Conservation (phyloP, 2,888 invertebrate genomes). For the Drosophila flavopinicola region DNA sequence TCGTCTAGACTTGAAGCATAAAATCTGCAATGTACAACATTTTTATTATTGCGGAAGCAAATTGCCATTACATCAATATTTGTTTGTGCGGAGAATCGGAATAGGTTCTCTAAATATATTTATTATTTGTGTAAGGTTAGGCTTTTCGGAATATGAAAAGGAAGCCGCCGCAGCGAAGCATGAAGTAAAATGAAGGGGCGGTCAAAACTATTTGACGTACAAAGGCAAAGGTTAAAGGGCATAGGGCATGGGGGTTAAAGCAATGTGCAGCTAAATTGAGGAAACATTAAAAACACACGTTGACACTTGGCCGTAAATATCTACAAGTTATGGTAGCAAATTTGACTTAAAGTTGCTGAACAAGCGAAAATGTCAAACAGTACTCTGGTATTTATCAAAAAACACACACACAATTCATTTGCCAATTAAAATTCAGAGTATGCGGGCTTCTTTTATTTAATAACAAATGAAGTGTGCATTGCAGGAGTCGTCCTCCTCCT, state of each 20-base stretch:
- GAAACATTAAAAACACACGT: conserved; percentile 32
- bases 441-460: conserved; percentile 41
- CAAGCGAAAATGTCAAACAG: no score
- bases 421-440: conserved; percentile 50
- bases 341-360: not conserved
- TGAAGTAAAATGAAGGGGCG: conserved; percentile 30
- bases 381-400: no score
- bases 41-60: conserved; percentile 69
- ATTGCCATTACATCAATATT: conserved; percentile 52
- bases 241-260: conserved; percentile 8
- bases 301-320: conserved; percentile 26
- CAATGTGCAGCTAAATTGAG: conserved; percentile 26
- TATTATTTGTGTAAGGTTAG: conserved; percentile 60
- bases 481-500: not conserved
- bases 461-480: conserved; percentile 53
- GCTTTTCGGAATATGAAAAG: conserved; percentile 34
- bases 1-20: conserved; percentile 76
- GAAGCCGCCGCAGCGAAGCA: conserved; percentile 49
- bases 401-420: conserved; percentile 45
- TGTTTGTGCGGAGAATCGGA: conserved; percentile 31
- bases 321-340: conserved; percentile 1
- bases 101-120: conserved; percentile 28
- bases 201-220: not conserved
- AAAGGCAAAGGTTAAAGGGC: conserved; percentile 9
- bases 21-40: conserved; percentile 68